Conservation (phyloP, 2,113 vertebrate genomes). For the Dasyprocta punctata region DNA sequence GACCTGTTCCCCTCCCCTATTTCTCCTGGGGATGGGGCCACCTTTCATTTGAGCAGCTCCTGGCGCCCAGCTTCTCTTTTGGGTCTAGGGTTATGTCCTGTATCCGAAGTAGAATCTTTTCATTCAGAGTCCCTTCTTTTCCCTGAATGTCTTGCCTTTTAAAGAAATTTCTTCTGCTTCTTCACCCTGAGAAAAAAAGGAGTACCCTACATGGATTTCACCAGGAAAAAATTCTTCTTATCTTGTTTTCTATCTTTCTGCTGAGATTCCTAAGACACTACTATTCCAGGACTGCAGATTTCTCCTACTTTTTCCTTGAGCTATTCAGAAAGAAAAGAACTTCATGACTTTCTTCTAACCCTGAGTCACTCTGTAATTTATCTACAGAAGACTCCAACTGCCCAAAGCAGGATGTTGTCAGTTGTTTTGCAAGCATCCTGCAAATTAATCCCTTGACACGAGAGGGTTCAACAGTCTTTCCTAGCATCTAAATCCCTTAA, state of each 20-base stretch:
- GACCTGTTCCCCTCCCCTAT: not conserved
- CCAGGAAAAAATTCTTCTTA: conserved; percentile 33
- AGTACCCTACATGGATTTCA: not conserved
- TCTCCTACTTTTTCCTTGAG: conserved; percentile 43
- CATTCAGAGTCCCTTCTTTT: not conserved
- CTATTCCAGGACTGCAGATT: conserved; percentile 52
- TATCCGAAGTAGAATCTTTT: conserved; percentile 24
- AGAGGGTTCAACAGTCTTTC: conserved; percentile 6
- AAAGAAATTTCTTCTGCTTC: conserved; percentile 23
- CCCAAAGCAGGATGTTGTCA: not conserved
- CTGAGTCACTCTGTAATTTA: not conserved
- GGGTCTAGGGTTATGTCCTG: not conserved
- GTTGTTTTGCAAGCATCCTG: conserved; percentile 66
- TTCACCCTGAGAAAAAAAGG: not conserved
- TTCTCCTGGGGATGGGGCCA: not conserved
- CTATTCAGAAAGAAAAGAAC: conserved; percentile 24
- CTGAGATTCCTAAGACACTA: conserved; percentile 58
- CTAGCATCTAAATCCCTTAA: conserved; percentile 42
- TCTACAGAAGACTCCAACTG: not conserved
- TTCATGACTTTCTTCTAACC: conserved; percentile 38
- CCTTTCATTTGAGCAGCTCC: conserved; percentile 33
- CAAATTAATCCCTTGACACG: conserved; percentile 68
- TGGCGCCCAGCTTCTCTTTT: not conserved
- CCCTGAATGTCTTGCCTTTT: not conserved
- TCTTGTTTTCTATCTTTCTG: conserved; percentile 50